These are phyloP conservation scores for Tubulanus polymorphus DNA, from an alignment of 2,888 invertebrate species.

Conservation along the genomic window DNA sequence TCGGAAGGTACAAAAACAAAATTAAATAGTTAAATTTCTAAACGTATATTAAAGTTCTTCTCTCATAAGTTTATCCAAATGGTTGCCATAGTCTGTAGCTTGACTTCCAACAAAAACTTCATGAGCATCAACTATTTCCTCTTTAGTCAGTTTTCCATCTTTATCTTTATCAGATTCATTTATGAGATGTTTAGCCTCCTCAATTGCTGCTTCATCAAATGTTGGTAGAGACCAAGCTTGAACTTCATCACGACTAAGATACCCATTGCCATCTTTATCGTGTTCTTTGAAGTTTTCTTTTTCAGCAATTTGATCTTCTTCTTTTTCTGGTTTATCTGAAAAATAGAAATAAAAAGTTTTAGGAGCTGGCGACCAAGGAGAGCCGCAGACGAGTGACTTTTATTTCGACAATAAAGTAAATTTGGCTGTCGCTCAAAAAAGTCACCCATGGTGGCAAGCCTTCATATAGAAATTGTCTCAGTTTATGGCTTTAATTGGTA, in stretches of 20 bases:
- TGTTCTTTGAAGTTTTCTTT: conserved; percentile 54
- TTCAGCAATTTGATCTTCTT: conserved; percentile 33
- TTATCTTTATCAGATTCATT: conserved; percentile 41
- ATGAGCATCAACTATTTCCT: conserved; percentile 87
- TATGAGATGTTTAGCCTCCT: conserved; percentile 88
- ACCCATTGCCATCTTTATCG: conserved; percentile 80
- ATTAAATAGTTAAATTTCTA: no score
- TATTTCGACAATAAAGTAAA: no score
- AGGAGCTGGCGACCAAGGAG: not conserved
- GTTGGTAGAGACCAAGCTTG: conserved; percentile 83
- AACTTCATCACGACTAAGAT: conserved; percentile 74
- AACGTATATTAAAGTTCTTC: conserved; percentile 21
- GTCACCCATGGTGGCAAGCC: no score
- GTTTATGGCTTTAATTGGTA: no score
- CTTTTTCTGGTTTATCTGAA: conserved; percentile 23
- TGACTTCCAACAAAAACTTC: conserved; percentile 97
- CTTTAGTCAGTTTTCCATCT: conserved; percentile 81
- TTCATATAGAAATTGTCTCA: no score
- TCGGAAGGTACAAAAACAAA: no score
- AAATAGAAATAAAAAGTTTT: conserved; percentile 7
- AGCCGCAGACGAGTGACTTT: no score
- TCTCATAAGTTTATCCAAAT: conserved; percentile 75
- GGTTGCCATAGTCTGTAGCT: conserved; percentile 96
- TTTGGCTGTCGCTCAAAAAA: no score
- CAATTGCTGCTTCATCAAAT: conserved; percentile 75